phyloP scores from a whole-genome alignment of 2,888 invertebrate genomes.

The Adineta ricciae region DNA sequence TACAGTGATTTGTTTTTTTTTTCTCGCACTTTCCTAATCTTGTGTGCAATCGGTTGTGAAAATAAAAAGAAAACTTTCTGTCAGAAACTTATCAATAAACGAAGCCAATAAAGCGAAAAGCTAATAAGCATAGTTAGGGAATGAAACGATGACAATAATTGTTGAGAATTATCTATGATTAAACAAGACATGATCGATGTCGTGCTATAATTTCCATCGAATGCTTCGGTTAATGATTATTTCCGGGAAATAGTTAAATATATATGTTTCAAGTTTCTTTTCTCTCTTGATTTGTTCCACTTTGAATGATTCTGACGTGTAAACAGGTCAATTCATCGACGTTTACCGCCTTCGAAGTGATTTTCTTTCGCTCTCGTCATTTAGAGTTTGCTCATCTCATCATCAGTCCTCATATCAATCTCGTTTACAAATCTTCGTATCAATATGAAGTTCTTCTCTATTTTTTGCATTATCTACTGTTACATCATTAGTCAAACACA shows the following conservation, averaged over 20 bases:
- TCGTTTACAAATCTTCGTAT: not conserved
- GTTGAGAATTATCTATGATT: not conserved
- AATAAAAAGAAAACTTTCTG: not conserved
- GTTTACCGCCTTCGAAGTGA: not conserved
- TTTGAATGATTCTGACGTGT: not conserved
- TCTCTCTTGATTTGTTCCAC: not conserved
- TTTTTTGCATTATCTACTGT: not conserved
- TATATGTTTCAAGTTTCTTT: not conserved
- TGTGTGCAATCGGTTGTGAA: not conserved
- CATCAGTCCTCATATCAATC: not conserved
- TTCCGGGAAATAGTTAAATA: not conserved
- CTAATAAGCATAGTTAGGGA: not conserved
- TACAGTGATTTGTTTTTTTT: not conserved
- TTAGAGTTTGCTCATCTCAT: not conserved
- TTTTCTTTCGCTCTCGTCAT: not conserved
- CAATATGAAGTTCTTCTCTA: not conserved
- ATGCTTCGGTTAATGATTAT: not conserved
- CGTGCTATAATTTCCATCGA: not conserved
- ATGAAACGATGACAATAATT: not conserved
- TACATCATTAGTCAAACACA: not conserved
- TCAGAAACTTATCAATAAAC: not conserved
- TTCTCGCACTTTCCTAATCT: not conserved
- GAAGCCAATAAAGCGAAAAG: not conserved
- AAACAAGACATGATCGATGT: not conserved
- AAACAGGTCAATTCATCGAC: not conserved